phyloP scores from a whole-genome alignment of 2,888 invertebrate genomes.

The Cartodere bifasciata region DNA sequence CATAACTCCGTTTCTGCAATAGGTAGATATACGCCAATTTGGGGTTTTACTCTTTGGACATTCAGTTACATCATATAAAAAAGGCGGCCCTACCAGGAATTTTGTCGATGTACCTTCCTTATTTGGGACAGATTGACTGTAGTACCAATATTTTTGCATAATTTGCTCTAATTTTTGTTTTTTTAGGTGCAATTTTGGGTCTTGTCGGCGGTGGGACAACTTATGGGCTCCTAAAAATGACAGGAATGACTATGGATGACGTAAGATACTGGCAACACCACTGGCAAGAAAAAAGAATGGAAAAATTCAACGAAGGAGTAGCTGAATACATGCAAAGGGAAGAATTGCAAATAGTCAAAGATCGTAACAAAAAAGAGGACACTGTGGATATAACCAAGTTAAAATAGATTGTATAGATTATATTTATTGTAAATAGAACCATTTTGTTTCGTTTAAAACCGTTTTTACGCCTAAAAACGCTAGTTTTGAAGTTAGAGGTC shows the following conservation, averaged over 20 bases:
- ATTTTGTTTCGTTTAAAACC: too few species aligned
- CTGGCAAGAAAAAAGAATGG: slow-evolving; percentile 33
- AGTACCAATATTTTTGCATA: not conserved
- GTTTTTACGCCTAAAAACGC: too few species aligned
- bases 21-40: too few species aligned
- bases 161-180: slow-evolving; percentile 5
- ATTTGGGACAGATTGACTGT: too few species aligned
- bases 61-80: too few species aligned
- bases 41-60: too few species aligned
- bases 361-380: slow-evolving; percentile 1
- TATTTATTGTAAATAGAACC: too few species aligned
- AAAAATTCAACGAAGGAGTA: slow-evolving; percentile 27
- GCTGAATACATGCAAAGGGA: slow-evolving; percentile 23
- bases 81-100: too few species aligned
- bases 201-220: slow-evolving; percentile 44
- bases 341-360: slow-evolving; percentile 15
- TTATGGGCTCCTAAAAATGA: slow-evolving; percentile 40
- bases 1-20: too few species aligned
- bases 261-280: slow-evolving; percentile 46
- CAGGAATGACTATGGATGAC: slow-evolving; percentile 52
- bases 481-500: too few species aligned
- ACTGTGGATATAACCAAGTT: slow-evolving; percentile 1
- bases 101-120: too few species aligned
- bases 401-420: too few species aligned
- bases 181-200: slow-evolving; percentile 47